Evolutionary conservation across 1,140 invertebrate species (phyloP).

Genomic region (Onthophagus taurus): DNA sequence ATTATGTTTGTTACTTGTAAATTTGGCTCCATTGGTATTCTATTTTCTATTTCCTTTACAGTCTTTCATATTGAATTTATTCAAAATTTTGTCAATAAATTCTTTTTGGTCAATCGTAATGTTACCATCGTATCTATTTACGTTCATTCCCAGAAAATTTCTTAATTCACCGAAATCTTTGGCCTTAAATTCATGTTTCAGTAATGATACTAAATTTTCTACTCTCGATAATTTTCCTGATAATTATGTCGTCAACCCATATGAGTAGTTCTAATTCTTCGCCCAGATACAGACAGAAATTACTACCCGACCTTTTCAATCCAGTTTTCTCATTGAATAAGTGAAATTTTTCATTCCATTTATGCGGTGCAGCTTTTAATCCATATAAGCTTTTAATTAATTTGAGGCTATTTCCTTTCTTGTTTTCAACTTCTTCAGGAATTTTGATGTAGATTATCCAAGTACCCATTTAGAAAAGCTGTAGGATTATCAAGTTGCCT

Average conservation of each 20-base stretch:
- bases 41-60: neutral
- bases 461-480: conserved; percentile 23
- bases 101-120: neutral
- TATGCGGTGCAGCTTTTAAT: conserved; percentile 17
- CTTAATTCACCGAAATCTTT: conserved; percentile 1
- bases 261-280: conserved; percentile 15
- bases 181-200: neutral
- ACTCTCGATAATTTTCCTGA: neutral
- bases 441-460: conserved; percentile 22
- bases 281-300: conserved; percentile 6
- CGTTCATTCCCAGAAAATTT: conserved; percentile 6
- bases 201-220: neutral
- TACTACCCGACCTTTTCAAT: conserved; percentile 11
- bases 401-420: conserved; percentile 15
- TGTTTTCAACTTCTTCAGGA: conserved; percentile 18
- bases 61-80: conserved; percentile 5
- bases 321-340: conserved; percentile 11
- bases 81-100: conserved; percentile 4
- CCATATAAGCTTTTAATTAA: conserved; percentile 22
- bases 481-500: conserved; percentile 24
- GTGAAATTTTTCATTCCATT: conserved; percentile 20
- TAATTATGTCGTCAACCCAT: conserved; percentile 7
- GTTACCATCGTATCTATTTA: neutral
- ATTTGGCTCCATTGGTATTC: conserved; percentile 4
- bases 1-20: neutral